A percentile compares a stretch with the other conserved stretches of the same genome.
Evolutionary conservation across 2,888 invertebrate genomes (phyloP).

Genomic region (Philereme vetulata): DNA sequence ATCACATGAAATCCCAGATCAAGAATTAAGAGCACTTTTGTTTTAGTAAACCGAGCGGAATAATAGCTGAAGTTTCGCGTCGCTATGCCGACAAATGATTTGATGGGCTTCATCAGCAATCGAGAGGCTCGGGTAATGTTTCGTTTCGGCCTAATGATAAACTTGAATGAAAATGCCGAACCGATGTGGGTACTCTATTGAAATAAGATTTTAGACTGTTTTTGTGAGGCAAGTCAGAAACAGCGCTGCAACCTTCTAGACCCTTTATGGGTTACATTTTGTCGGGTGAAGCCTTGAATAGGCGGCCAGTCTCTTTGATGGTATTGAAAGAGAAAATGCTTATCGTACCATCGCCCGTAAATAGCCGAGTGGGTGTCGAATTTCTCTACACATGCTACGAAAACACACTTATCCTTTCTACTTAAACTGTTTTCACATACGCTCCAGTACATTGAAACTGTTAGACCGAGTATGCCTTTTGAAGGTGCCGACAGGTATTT

Average conservation of each 20-base stretch:
- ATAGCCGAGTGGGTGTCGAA: conserved; percentile 77
- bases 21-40: conserved; percentile 76
- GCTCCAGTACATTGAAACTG: conserved; percentile 67
- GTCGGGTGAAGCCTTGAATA: conserved; percentile 69
- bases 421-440: conserved; percentile 76
- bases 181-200: conserved; percentile 47
- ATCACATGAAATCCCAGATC: conserved; percentile 75
- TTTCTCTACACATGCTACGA: conserved; percentile 75
- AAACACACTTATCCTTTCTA: conserved; percentile 80
- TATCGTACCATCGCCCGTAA: conserved; percentile 79
- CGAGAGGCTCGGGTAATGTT: conserved; percentile 66
- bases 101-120: conserved; percentile 72
- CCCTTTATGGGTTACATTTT: conserved; percentile 73
- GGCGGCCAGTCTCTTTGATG: conserved; percentile 78
- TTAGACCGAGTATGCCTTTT: conserved; percentile 63
- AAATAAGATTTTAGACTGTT: conserved; percentile 57
- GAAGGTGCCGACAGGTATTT: conserved; percentile 55
- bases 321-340: conserved; percentile 81
- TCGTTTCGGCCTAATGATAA: conserved; percentile 58
- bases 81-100: conserved; percentile 76
- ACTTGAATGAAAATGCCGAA: conserved; percentile 45
- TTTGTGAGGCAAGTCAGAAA: conserved; percentile 59
- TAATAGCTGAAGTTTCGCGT: conserved; percentile 73
- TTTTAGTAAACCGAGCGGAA: conserved; percentile 76
- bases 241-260: conserved; percentile 68